phyloP scores from a whole-genome alignment of 2,888 invertebrate genomes.

The Volucella bombylans region DNA sequence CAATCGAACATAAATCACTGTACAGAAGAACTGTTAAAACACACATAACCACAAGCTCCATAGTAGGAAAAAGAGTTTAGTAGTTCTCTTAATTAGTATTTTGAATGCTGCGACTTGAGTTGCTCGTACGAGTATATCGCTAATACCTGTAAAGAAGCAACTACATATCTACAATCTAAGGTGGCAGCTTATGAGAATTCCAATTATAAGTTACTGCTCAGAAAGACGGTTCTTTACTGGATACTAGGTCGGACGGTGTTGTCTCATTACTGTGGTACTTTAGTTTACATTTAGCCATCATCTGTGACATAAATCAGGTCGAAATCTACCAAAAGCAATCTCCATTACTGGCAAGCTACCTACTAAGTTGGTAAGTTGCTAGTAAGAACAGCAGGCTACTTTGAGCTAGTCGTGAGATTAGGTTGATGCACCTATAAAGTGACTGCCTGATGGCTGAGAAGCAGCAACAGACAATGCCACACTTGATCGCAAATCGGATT shows the following conservation, averaged over 20 bases:
- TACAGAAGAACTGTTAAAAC: neutral
- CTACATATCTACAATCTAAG: neutral
- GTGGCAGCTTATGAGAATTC: conserved; percentile 28
- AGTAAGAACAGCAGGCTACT: conserved; percentile 61
- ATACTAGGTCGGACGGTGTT: neutral
- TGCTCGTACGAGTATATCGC: neutral
- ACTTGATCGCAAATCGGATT: conserved; percentile 70
- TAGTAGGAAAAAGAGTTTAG: neutral
- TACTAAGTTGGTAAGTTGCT: conserved; percentile 11
- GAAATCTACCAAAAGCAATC: conserved; percentile 67
- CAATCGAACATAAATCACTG: conserved; percentile 56
- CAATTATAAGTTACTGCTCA: conserved; percentile 47
- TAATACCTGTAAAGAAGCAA: neutral
- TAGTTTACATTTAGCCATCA: conserved; percentile 66
- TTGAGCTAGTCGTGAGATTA: conserved; percentile 61
- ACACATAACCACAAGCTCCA: conserved; percentile 2
- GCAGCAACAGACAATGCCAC: conserved; percentile 62
- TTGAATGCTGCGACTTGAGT: conserved; percentile 33
- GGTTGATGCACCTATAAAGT: conserved; percentile 68
- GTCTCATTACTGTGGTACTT: conserved; percentile 67
- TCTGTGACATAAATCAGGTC: conserved; percentile 72
- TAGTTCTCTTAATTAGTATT: conserved; percentile 44
- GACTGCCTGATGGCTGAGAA: conserved; percentile 49
- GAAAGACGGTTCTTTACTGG: conserved; percentile 36
- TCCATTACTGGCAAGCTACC: neutral